These are phyloP conservation scores for Cerceris rybyensis DNA, from an alignment of 2,888 invertebrate species.

Conservation along the genomic window DNA sequence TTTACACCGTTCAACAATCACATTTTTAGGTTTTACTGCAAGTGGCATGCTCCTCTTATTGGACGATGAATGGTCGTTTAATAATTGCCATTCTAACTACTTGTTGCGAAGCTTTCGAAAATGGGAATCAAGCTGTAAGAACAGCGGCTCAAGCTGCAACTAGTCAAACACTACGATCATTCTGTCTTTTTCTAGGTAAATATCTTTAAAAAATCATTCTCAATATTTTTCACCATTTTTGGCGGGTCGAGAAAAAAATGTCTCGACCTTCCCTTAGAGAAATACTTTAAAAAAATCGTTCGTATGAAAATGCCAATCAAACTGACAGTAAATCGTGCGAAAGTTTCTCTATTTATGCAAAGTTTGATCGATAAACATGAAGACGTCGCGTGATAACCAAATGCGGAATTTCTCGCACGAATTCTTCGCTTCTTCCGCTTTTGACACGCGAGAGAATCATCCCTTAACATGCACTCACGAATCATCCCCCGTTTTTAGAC, in stretches of 20 bases:
- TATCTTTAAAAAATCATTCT: neutral
- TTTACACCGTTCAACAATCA: neutral
- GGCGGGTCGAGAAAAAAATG: too few relatives aligned
- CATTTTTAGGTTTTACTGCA: constrained; percentile 88
- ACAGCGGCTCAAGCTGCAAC: constrained; percentile 95
- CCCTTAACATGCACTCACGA: constrained; percentile 2
- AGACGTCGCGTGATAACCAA: constrained; percentile 44
- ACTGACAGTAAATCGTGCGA: too few relatives aligned
- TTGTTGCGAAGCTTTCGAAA: constrained; percentile 91
- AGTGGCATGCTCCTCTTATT: constrained; percentile 93
- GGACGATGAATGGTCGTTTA: constrained; percentile 94
- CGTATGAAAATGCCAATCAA: too few relatives aligned
- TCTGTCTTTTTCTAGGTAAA: constrained; percentile 90
- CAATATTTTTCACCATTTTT: neutral
- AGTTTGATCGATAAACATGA: constrained; percentile 62
- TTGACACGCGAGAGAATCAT: constrained; percentile 4
- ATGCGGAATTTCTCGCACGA: neutral
- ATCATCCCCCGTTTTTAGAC: constrained; percentile 82
- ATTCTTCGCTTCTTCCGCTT: neutral
- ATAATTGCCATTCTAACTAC: constrained; percentile 93
- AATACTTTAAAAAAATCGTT: too few relatives aligned
- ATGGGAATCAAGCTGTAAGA: constrained; percentile 90
- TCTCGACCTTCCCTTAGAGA: too few relatives aligned
- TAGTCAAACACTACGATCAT: constrained; percentile 93
- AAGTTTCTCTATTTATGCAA: neutral